phyloP scores from a whole-genome alignment of 92 coral and sea anemone species.

The Epizoanthus illoricatus region DNA sequence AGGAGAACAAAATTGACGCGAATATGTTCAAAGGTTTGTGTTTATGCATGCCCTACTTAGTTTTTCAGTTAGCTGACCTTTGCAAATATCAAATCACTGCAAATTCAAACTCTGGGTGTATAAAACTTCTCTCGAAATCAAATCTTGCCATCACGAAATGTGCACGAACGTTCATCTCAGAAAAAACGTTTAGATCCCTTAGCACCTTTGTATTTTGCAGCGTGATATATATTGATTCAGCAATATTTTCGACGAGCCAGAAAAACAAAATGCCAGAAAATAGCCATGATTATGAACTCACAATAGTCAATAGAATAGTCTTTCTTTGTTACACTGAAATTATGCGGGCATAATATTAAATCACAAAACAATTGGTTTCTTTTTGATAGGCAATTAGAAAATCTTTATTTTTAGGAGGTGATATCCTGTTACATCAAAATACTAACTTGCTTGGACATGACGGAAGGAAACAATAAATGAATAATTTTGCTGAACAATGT shows the following conservation, averaged over 20 bases:
- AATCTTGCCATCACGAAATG: no score
- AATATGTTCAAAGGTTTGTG: no score
- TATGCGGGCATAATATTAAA: background rate
- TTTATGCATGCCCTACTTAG: no score
- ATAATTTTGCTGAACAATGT: background rate
- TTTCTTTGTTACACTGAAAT: no score
- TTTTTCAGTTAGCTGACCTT: no score
- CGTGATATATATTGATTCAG: background rate
- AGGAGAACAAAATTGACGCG: no score
- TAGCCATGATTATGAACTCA: background rate
- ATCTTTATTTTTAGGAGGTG: background rate
- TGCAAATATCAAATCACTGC: no score
- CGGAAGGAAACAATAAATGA: slow-evolving; percentile 28
- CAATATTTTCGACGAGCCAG: background rate
- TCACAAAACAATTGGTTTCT: background rate
- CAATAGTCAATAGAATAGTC: background rate
- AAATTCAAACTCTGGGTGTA: no score
- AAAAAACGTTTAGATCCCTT: background rate
- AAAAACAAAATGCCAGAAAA: background rate
- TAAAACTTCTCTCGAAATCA: no score
- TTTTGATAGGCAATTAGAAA: background rate
- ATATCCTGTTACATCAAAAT: background rate
- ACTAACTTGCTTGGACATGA: slow-evolving; percentile 16
- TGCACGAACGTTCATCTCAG: background rate
- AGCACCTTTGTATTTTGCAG: background rate